phyloP scores from a whole-genome alignment of 2,888 invertebrate species.

The Noctua janthe region DNA sequence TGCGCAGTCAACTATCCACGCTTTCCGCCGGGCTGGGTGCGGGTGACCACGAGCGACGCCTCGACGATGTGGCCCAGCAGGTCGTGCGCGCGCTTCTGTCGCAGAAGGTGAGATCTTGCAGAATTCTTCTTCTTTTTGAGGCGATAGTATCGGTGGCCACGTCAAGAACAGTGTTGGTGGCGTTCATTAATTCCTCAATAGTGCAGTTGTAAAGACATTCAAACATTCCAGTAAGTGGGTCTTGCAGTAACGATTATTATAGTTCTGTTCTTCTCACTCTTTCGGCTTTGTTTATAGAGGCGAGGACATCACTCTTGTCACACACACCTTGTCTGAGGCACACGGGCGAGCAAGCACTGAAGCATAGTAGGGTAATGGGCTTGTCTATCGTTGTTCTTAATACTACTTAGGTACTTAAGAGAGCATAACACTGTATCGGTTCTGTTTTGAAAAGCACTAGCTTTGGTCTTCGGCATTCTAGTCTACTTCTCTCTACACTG shows the following conservation, averaged over 20 bases:
- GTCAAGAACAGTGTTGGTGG: too few relatives aligned
- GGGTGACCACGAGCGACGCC: conserved; percentile 94
- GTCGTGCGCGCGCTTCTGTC: conserved; percentile 95
- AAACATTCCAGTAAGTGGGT: not conserved
- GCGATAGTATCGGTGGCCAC: not conserved
- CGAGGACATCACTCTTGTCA: not conserved
- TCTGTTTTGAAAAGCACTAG: not conserved
- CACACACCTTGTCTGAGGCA: not conserved
- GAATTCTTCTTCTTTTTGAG: not conserved
- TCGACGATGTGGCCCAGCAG: conserved; percentile 96
- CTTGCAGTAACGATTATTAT: not conserved
- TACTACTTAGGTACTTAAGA: not conserved
- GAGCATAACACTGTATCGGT: not conserved
- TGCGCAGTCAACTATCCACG: conserved; percentile 90
- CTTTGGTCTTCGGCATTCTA: not conserved
- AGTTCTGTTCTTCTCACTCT: conserved; percentile 2
- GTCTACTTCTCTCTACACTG: not conserved
- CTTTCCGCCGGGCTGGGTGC: conserved; percentile 81
- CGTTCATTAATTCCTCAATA: not conserved
- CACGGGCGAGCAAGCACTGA: not conserved
- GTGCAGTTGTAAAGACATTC: not conserved
- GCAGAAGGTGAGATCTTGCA: conserved; percentile 92
- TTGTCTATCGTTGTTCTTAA: not conserved
- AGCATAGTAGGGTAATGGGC: not conserved
- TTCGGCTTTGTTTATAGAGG: not conserved